These are phyloP conservation scores for Calameuta pallipes DNA, from an alignment of 2,888 invertebrate genomes.

Conservation along the genomic window DNA sequence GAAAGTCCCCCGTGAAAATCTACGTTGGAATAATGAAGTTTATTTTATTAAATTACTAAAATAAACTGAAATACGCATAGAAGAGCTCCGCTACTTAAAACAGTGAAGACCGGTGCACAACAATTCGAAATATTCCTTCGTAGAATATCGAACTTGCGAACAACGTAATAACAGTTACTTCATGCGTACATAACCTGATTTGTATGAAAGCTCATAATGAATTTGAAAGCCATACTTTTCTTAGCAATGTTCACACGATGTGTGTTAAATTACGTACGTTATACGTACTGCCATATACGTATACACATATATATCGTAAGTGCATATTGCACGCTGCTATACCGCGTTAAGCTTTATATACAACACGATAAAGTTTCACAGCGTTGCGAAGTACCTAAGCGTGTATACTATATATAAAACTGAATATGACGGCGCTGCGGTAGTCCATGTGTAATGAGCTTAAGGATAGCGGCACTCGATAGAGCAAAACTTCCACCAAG, in stretches of 20 bases:
- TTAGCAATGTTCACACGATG: neutral
- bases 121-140: neutral
- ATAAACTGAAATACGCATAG: neutral
- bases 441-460: neutral
- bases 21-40: neutral
- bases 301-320: neutral
- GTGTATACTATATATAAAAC: neutral
- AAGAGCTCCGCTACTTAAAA: neutral
- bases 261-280: neutral
- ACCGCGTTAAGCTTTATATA: neutral
- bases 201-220: neutral
- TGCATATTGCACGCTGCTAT: neutral
- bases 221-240: neutral
- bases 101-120: neutral
- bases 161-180: neutral
- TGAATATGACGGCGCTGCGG: neutral
- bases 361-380: neutral
- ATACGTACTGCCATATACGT: neutral
- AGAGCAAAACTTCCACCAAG: neutral
- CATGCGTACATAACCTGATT: neutral
- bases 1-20: neutral
- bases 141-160: neutral
- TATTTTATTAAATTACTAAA: neutral
- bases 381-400: neutral
- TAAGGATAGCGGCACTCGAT: neutral